Conservation (phyloP, 1,140 invertebrate species). For the Sesamia nonagrioides region DNA sequence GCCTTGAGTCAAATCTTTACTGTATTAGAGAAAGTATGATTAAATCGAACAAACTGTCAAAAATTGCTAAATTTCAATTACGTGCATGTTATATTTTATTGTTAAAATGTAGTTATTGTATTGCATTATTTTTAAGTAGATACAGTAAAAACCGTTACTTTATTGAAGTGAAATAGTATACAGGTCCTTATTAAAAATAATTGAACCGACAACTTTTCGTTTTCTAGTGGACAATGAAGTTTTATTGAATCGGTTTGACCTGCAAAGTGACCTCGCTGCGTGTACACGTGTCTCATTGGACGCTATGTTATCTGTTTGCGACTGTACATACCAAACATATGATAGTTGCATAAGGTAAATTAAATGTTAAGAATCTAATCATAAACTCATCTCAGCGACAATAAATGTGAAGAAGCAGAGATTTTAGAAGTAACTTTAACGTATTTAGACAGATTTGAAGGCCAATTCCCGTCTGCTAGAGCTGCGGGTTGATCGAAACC, state of each 20-base stretch:
- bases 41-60: neutral
- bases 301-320: neutral
- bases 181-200: neutral
- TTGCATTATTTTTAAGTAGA: neutral
- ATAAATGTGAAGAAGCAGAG: no score
- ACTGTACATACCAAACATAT: neutral
- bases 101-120: neutral
- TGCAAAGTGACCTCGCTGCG: neutral
- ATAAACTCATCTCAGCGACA: no score
- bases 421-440: no score
- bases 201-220: neutral
- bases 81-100: neutral
- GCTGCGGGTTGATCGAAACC: no score
- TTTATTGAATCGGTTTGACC: slow-evolving; percentile 25
- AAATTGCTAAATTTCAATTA: neutral
- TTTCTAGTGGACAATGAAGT: neutral
- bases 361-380: no score
- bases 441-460: no score
- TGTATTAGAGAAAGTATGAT: neutral
- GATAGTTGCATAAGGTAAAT: no score
- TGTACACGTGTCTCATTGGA: slow-evolving; percentile 6
- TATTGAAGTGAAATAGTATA: neutral
- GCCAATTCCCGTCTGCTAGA: no score
- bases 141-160: neutral
- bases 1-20: neutral